Evolutionary conservation across 2,888 invertebrate genomes (phyloP).

Genomic region (Cryptosula pallasiana): DNA sequence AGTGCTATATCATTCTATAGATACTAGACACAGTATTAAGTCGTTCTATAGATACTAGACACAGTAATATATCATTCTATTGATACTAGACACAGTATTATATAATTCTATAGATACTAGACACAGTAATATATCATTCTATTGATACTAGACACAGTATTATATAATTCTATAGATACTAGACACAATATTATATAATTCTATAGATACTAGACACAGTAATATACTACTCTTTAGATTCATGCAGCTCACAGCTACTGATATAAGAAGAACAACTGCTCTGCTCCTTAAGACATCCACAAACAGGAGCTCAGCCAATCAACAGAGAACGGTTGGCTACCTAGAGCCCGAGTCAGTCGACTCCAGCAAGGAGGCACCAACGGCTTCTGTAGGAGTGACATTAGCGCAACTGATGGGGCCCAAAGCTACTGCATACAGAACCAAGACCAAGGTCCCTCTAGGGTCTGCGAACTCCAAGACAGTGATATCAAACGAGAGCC

Average conservation of each 20-base stretch:
- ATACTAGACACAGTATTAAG: too few relatives aligned
- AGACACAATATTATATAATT: too few relatives aligned
- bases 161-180: too few relatives aligned
- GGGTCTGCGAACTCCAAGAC: neutral
- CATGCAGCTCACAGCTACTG: constrained; percentile 5
- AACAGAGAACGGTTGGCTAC: neutral
- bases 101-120: too few relatives aligned
- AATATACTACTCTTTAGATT: neutral
- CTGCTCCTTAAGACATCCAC: neutral
- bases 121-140: too few relatives aligned
- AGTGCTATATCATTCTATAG: too few relatives aligned
- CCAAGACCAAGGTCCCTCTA: neutral
- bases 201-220: too few relatives aligned
- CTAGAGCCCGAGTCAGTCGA: neutral
- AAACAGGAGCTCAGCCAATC: neutral
- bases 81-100: too few relatives aligned
- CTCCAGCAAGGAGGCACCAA: neutral
- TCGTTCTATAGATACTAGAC: too few relatives aligned
- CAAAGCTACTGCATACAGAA: neutral
- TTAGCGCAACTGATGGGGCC: constrained; percentile 7
- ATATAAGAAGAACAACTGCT: constrained; percentile 8
- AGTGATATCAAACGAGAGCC: neutral
- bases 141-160: too few relatives aligned
- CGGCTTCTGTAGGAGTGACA: neutral
- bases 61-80: too few relatives aligned